Conservation (phyloP, 2,888 invertebrate genomes). For the Latheticus oryzae region DNA sequence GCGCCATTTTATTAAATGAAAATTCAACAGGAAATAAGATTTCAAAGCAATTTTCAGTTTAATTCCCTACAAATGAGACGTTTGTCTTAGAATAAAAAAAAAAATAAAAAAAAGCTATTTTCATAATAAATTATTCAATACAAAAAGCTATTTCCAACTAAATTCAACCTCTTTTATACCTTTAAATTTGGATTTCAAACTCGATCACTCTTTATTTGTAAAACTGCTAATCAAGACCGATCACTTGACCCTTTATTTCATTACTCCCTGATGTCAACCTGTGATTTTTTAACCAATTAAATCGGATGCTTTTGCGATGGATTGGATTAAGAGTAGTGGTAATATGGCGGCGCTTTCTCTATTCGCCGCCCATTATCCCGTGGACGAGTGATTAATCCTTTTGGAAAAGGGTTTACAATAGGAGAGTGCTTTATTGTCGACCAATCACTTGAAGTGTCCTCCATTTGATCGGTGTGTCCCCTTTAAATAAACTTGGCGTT, state of each 20-base stretch:
- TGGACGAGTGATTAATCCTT: slow-evolving; percentile 9
- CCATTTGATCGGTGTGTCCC: background rate
- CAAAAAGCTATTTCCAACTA: no score
- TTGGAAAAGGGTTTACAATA: slow-evolving; percentile 13
- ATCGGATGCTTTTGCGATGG: slow-evolving; percentile 12
- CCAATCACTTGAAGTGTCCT: slow-evolving; percentile 3
- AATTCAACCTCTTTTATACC: no score
- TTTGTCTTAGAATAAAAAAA: background rate
- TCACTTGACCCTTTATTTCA: slow-evolving; percentile 43
- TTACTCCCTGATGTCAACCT: slow-evolving; percentile 34
- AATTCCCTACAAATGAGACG: slow-evolving; percentile 13
- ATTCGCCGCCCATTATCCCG: slow-evolving; percentile 1
- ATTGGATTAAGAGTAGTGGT: slow-evolving; percentile 14
- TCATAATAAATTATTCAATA: no score
- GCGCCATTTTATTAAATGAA: slow-evolving; percentile 19
- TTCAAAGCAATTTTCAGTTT: slow-evolving; percentile 15
- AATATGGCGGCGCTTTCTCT: slow-evolving; percentile 8
- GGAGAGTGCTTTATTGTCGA: slow-evolving; percentile 7
- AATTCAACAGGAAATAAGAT: slow-evolving; percentile 19
- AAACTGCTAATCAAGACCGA: no score
- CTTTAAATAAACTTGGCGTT: slow-evolving; percentile 11
- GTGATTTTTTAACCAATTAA: slow-evolving; percentile 32
- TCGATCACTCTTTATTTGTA: no score
- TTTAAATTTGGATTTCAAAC: no score
- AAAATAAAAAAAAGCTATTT: no score